Conservation (phyloP, 2,888 invertebrate genomes). For the Aspidapion aeneum region DNA sequence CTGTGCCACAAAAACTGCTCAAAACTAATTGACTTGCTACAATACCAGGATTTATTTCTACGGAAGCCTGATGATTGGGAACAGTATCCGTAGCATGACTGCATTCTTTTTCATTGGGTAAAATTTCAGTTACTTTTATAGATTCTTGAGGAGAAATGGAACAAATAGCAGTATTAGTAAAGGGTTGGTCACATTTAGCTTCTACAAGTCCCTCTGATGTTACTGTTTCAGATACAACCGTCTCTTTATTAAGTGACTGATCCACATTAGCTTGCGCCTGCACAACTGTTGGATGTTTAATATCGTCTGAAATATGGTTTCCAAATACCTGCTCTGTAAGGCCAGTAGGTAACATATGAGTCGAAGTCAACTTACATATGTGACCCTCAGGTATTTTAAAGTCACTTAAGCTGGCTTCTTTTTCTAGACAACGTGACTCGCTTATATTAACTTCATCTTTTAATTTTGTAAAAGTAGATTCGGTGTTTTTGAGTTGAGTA, state of each 20-base stretch:
- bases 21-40: slow-evolving; percentile 52
- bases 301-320: slow-evolving; percentile 43
- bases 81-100: slow-evolving; percentile 44
- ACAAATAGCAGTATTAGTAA: slow-evolving; percentile 47
- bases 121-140: slow-evolving; percentile 50
- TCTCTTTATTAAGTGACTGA: slow-evolving; percentile 50
- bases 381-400: slow-evolving; percentile 54
- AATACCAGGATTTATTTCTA: slow-evolving; percentile 49
- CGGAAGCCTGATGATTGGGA: slow-evolving; percentile 46
- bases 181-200: slow-evolving; percentile 33
- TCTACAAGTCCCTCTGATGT: slow-evolving; percentile 47
- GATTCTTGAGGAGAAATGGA: slow-evolving; percentile 47
- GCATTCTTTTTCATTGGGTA: slow-evolving; percentile 51
- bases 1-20: slow-evolving; percentile 46
- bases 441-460: slow-evolving; percentile 60
- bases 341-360: slow-evolving; percentile 53
- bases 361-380: slow-evolving; percentile 50
- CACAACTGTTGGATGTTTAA: slow-evolving; percentile 32
- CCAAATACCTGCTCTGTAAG: slow-evolving; percentile 49
- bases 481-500: slow-evolving; percentile 26
- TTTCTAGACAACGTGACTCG: slow-evolving; percentile 62
- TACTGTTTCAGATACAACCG: slow-evolving; percentile 50
- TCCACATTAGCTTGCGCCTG: slow-evolving; percentile 45
- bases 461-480: slow-evolving; percentile 52
- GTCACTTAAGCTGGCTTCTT: slow-evolving; percentile 55